These are phyloP conservation scores for Melieria omissa DNA, from an alignment of 2,888 invertebrate genomes.

Conservation along the genomic window DNA sequence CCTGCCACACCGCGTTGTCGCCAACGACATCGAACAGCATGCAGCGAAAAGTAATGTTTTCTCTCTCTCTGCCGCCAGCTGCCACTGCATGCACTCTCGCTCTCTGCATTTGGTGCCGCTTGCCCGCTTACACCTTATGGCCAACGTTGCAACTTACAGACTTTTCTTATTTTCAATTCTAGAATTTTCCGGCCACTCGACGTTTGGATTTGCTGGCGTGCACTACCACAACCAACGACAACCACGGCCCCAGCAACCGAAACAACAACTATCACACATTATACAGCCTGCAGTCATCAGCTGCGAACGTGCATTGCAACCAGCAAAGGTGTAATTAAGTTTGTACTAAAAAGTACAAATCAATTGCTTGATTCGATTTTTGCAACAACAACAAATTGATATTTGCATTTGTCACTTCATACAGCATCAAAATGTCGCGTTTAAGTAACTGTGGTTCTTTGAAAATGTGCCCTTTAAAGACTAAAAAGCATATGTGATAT, in stretches of 20 bases:
- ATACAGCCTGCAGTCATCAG: conserved; percentile 22
- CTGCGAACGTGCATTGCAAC: conserved; percentile 26
- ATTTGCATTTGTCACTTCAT: conserved; percentile 14
- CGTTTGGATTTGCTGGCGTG: conserved; percentile 44
- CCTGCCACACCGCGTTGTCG: too few species aligned
- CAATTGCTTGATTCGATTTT: conserved; percentile 17
- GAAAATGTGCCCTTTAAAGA: conserved; percentile 54
- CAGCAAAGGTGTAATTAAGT: conserved; percentile 1
- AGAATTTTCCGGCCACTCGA: conserved; percentile 50
- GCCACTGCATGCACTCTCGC: too few species aligned
- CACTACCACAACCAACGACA: conserved; percentile 35
- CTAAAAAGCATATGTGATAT: conserved; percentile 60
- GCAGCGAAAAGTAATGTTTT: too few species aligned
- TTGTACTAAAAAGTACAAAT: background rate
- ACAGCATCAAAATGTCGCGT: conserved; percentile 56
- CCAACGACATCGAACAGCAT: too few species aligned
- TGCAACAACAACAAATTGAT: conserved; percentile 31
- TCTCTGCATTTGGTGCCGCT: too few species aligned
- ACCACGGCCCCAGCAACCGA: conserved; percentile 7
- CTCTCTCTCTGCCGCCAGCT: too few species aligned
- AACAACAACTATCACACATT: conserved; percentile 25
- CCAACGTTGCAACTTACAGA: conserved; percentile 23
- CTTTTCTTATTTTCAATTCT: conserved; percentile 46
- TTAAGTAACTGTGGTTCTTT: conserved; percentile 54
- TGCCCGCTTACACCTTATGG: too few species aligned